Evolutionary conservation across 1,140 invertebrate species (phyloP).

Genomic region (Melanaphis sacchari): DNA sequence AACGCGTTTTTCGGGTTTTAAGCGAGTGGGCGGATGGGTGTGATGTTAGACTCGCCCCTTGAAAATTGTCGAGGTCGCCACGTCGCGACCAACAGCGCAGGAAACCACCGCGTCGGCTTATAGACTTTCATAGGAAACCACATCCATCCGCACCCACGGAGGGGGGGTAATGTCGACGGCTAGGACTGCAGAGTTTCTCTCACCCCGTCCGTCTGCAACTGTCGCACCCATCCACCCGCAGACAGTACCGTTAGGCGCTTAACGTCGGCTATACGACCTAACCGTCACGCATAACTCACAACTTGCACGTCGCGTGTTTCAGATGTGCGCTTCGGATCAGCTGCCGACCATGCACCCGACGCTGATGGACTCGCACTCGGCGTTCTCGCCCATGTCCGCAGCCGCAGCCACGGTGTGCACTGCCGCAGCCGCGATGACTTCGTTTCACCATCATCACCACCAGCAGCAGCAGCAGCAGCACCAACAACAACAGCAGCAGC

Average conservation of each 20-base stretch:
- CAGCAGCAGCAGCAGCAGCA: constrained; percentile 26
- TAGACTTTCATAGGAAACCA: too few relatives aligned
- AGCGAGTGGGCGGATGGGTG: too few relatives aligned
- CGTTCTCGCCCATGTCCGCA: constrained; percentile 53
- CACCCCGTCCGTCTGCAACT: too few relatives aligned
- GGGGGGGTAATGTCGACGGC: too few relatives aligned
- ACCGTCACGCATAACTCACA: neutral
- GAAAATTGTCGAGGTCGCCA: too few relatives aligned
- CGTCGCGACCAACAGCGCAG: too few relatives aligned
- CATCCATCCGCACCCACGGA: too few relatives aligned
- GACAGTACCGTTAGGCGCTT: neutral
- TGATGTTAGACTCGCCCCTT: too few relatives aligned
- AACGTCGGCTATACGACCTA: too few relatives aligned
- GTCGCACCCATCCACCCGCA: neutral
- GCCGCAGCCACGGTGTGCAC: constrained; percentile 52
- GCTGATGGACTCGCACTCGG: constrained; percentile 52
- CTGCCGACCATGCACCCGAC: constrained; percentile 30
- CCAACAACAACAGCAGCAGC: constrained; percentile 3
- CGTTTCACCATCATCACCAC: constrained; percentile 44
- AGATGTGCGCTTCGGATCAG: constrained; percentile 42
- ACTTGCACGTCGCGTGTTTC: neutral
- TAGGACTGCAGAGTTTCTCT: too few relatives aligned
- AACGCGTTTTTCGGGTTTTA: too few relatives aligned
- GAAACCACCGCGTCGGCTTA: too few relatives aligned
- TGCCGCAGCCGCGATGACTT: constrained; percentile 48